These are phyloP conservation scores for Glaucidium brasilianum DNA, from an alignment of 2,113 vertebrate genomes.

Conservation along the genomic window DNA sequence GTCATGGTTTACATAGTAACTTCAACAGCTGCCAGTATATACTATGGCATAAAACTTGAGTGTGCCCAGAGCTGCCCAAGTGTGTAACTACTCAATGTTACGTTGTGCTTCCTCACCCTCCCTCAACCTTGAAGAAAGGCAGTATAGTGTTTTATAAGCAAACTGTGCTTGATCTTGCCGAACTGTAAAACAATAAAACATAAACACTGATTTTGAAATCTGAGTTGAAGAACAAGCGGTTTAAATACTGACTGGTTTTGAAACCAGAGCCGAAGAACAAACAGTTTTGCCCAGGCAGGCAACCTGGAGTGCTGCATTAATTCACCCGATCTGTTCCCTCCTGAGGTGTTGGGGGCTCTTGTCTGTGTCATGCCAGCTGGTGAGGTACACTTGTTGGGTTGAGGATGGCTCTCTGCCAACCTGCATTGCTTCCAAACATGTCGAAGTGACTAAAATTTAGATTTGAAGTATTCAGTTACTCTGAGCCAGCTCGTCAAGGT, in stretches of 20 bases:
- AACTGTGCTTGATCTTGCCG: constrained; percentile 11
- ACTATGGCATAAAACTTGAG: neutral
- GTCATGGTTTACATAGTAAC: neutral
- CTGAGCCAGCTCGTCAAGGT: constrained; percentile 20
- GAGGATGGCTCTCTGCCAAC: constrained; percentile 20
- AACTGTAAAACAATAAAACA: constrained; percentile 34
- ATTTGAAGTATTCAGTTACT: constrained; percentile 43
- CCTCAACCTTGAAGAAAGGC: constrained; percentile 4
- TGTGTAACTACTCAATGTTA: neutral
- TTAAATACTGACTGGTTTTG: constrained; percentile 15
- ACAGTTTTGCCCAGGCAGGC: neutral
- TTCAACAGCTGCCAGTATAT: neutral
- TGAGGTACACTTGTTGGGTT: constrained; percentile 41
- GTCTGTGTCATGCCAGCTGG: constrained; percentile 54
- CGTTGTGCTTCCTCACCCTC: neutral
- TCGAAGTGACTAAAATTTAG: constrained; percentile 48
- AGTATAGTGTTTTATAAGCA: neutral
- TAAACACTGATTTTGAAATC: constrained; percentile 28
- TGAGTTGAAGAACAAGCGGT: neutral
- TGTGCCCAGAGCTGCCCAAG: neutral
- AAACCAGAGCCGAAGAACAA: neutral
- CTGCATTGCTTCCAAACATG: constrained; percentile 42
- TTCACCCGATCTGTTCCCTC: constrained; percentile 26
- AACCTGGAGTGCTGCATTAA: constrained; percentile 21
- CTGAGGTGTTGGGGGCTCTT: constrained; percentile 23